These are phyloP conservation scores for Scotopteryx bipunctaria DNA, from an alignment of 2,888 invertebrate genomes.

Conservation along the genomic window DNA sequence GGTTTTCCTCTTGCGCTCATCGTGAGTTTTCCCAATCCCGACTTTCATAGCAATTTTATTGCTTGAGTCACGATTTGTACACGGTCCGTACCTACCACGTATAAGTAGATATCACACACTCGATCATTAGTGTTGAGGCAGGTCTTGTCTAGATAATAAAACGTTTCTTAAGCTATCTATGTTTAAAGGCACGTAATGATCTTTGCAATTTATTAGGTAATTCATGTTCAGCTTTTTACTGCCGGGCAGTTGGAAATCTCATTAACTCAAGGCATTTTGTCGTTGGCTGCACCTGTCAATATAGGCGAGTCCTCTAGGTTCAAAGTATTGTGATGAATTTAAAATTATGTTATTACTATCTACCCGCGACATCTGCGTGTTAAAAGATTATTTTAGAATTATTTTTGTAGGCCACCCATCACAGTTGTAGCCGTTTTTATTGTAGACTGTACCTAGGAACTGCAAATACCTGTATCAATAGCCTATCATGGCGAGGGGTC, in stretches of 20 bases:
- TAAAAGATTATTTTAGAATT: too few relatives aligned
- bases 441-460: neutral
- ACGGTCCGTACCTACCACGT: too few relatives aligned
- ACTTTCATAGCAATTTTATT: neutral
- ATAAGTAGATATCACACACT: too few relatives aligned
- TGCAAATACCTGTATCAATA: constrained; percentile 26
- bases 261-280: neutral
- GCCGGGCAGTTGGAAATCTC: neutral
- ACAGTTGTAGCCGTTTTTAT: too few relatives aligned
- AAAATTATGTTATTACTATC: too few relatives aligned
- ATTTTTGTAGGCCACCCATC: too few relatives aligned
- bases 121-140: neutral
- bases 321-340: too few relatives aligned
- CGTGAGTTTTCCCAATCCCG: neutral
- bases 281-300: neutral
- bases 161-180: too few relatives aligned
- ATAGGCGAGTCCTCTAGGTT: too few relatives aligned
- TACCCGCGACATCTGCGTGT: too few relatives aligned
- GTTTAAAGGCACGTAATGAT: neutral
- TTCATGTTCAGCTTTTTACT: constrained; percentile 1
- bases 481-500: constrained; percentile 28
- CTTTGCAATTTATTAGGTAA: constrained; percentile 1
- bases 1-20: neutral
- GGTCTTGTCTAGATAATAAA: neutral
- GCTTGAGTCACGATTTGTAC: too few relatives aligned